Evolutionary conservation across 2,797 vertebrate genomes (phyloP).

Genomic region (Tinamus major): DNA sequence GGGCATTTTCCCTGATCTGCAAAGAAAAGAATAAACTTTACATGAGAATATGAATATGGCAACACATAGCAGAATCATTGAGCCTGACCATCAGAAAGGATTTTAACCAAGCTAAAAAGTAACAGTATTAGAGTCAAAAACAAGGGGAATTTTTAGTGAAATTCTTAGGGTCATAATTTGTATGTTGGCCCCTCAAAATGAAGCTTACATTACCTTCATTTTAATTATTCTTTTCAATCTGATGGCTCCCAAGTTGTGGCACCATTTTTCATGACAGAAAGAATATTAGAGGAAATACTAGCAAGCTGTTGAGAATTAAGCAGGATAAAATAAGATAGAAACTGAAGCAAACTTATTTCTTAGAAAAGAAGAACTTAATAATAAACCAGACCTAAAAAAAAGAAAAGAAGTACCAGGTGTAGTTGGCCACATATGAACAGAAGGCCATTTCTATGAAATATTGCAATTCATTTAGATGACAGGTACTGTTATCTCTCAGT

Average conservation of each 20-base stretch:
- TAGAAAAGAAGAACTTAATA: not conserved
- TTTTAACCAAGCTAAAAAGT: not conserved
- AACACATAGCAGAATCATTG: not conserved
- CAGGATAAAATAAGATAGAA: not conserved
- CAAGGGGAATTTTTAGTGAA: not conserved
- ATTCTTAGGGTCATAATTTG: not conserved
- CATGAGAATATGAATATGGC: not conserved
- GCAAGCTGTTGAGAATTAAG: not conserved
- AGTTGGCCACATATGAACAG: fast-evolving
- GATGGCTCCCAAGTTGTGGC: not conserved
- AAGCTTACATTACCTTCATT: not conserved
- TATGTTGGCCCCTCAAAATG: not conserved
- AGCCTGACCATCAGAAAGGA: not conserved
- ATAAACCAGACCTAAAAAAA: not conserved
- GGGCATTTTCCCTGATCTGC: slow-evolving; percentile 75
- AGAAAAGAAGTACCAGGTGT: too few species aligned
- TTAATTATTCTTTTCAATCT: not conserved
- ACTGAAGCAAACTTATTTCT: not conserved
- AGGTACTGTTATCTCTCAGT: not conserved
- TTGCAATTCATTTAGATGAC: fast-evolving
- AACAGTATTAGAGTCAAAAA: not conserved
- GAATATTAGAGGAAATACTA: not conserved
- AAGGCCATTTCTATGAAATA: not conserved
- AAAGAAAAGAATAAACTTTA: slow-evolving; percentile 1
- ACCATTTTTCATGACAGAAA: not conserved